Conservation (phyloP, 2,888 invertebrate species). For the Pomacea canaliculata region DNA sequence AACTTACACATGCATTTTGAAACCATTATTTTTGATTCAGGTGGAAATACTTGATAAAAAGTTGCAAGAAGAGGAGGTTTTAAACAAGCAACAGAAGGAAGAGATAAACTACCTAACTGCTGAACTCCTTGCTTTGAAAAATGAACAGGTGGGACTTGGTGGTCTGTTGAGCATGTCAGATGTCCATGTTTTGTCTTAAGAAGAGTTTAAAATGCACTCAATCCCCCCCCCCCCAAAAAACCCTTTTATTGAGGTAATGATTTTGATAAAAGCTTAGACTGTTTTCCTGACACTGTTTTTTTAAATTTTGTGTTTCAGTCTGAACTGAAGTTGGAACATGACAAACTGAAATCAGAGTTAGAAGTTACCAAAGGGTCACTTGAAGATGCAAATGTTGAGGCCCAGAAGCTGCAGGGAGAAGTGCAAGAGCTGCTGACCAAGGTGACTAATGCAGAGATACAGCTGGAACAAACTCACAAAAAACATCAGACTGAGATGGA, state of each 20-base stretch:
- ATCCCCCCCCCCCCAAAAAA: too few species aligned
- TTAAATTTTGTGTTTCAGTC: constrained; percentile 20
- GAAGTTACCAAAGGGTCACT: constrained; percentile 12
- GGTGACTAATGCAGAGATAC: constrained; percentile 17
- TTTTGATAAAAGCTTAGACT: background rate
- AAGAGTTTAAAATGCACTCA: too few species aligned
- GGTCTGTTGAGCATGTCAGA: too few species aligned
- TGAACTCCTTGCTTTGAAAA: constrained; percentile 8
- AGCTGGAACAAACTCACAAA: constrained; percentile 15
- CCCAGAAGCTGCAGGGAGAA: constrained; percentile 11
- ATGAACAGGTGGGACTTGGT: background rate
- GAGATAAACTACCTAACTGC: constrained; percentile 38
- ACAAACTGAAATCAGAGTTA: constrained; percentile 2
- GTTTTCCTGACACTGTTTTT: background rate
- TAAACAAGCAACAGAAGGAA: constrained; percentile 44
- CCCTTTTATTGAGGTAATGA: too few species aligned
- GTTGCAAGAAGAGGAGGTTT: constrained; percentile 27
- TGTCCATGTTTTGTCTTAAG: background rate
- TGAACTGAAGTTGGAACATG: constrained; percentile 14
- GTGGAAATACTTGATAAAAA: constrained; percentile 21
- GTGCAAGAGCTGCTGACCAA: background rate
- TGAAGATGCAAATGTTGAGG: background rate
- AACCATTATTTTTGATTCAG: constrained; percentile 14
- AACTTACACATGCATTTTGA: background rate
- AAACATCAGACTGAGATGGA: constrained; percentile 14